These are phyloP conservation scores for Frankliniella fusca DNA, from an alignment of 2,888 invertebrate genomes.

Conservation along the genomic window DNA sequence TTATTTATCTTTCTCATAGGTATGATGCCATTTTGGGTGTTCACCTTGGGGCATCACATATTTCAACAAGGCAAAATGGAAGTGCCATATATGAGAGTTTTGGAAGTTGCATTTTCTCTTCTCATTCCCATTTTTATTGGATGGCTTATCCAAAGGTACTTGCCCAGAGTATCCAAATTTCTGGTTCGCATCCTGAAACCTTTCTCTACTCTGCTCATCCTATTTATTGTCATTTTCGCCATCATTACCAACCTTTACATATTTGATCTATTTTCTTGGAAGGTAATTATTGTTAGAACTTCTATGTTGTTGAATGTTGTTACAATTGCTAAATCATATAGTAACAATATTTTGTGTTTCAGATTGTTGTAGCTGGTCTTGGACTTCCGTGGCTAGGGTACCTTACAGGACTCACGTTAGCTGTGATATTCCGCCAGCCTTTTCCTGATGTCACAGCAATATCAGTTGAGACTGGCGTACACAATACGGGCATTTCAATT, in stretches of 20 bases:
- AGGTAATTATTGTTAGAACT: constrained; percentile 54
- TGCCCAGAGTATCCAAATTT: constrained; percentile 61
- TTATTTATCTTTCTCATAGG: constrained; percentile 48
- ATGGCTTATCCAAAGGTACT: constrained; percentile 56
- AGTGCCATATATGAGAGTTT: constrained; percentile 76
- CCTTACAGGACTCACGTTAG: constrained; percentile 60
- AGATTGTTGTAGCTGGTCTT: constrained; percentile 77
- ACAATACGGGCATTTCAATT: constrained; percentile 90
- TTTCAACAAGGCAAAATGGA: constrained; percentile 66
- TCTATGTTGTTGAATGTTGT: background rate
- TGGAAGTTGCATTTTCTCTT: constrained; percentile 67
- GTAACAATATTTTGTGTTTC: constrained; percentile 40
- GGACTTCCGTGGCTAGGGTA: constrained; percentile 81
- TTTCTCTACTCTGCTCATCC: constrained; percentile 70
- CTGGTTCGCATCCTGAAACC: constrained; percentile 80
- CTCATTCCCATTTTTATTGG: constrained; percentile 73
- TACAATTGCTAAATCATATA: background rate
- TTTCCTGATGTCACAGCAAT: constrained; percentile 74
- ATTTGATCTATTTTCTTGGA: constrained; percentile 82
- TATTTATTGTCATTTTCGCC: constrained; percentile 82
- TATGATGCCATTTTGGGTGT: constrained; percentile 88
- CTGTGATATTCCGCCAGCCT: constrained; percentile 59
- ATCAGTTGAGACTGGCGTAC: constrained; percentile 87
- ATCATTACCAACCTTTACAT: constrained; percentile 84
- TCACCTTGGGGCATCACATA: constrained; percentile 73